Evolutionary conservation across 2,113 vertebrate species (phyloP).

Genomic region (Taxidea taxus): DNA sequence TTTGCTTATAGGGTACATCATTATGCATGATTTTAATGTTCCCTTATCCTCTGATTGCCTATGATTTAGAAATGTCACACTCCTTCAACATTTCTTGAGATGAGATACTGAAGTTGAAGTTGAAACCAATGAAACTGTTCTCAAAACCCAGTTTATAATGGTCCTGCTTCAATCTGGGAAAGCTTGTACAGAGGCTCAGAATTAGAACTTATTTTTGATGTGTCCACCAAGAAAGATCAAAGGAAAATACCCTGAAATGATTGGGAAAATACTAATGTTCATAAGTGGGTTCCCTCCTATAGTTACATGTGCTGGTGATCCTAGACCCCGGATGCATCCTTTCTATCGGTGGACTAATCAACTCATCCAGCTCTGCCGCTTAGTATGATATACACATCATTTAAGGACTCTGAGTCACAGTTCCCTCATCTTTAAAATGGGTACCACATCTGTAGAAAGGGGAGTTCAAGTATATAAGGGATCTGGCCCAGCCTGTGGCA

Average conservation of each 20-base stretch:
- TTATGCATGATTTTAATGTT: background rate
- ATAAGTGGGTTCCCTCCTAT: background rate
- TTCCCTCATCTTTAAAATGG: background rate
- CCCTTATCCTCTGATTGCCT: background rate
- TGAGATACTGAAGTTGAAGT: background rate
- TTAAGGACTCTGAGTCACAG: background rate
- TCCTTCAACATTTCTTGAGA: background rate
- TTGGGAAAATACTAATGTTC: background rate
- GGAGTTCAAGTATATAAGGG: background rate
- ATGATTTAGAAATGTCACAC: background rate
- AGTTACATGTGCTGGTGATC: background rate
- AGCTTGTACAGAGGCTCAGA: background rate
- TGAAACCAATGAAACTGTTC: background rate
- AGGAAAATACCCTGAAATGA: background rate
- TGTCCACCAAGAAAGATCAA: background rate
- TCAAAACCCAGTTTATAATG: background rate
- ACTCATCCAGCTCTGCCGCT: background rate
- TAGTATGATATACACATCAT: background rate
- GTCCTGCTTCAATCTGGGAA: background rate
- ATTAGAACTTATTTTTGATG: background rate
- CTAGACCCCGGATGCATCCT: background rate
- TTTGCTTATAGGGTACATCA: fast-evolving
- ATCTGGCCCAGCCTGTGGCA: background rate
- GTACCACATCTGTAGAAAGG: background rate
- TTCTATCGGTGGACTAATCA: background rate